phyloP scores from a whole-genome alignment of 2,888 invertebrate genomes.

The Tanypteryx hageni region DNA sequence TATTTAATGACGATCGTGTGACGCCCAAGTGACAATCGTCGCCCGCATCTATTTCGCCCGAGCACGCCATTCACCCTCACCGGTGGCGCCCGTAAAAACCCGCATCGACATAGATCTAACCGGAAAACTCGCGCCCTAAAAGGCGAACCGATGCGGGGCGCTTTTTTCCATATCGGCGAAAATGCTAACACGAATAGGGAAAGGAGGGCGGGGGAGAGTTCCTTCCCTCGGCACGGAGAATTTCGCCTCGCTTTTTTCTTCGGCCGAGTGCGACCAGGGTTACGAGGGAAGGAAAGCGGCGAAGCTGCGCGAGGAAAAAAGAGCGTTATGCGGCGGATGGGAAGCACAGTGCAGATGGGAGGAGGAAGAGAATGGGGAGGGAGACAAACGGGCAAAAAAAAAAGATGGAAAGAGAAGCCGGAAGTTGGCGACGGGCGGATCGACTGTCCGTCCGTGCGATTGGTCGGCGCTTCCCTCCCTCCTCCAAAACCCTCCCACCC shows the following conservation, averaged over 20 bases:
- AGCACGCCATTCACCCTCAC: not conserved
- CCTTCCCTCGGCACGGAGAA: not conserved
- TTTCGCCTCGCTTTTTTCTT: not conserved
- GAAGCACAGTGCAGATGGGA: not conserved
- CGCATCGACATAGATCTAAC: not conserved
- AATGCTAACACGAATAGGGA: not conserved
- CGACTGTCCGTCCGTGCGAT: slow-evolving; percentile 57
- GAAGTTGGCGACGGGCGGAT: slow-evolving; percentile 47
- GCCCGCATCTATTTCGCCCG: not conserved
- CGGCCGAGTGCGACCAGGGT: not conserved
- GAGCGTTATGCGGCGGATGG: not conserved
- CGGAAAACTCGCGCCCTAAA: slow-evolving; percentile 12
- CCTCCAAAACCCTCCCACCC: not conserved
- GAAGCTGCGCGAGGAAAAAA: not conserved
- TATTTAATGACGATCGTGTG: no score
- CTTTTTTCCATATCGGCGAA: slow-evolving; percentile 7
- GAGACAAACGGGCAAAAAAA: slow-evolving; percentile 39
- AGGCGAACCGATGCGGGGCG: not conserved
- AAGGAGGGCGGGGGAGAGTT: not conserved
- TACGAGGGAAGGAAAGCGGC: not conserved
- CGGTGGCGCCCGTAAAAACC: not conserved
- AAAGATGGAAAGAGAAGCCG: slow-evolving; percentile 28
- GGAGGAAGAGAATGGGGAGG: not conserved
- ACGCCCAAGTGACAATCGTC: no score
- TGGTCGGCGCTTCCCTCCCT: slow-evolving; percentile 26